Base-by-base conservation (phyloP, 2,888 invertebrate genomes). In the Dromius quadrimaculatus region DNA sequence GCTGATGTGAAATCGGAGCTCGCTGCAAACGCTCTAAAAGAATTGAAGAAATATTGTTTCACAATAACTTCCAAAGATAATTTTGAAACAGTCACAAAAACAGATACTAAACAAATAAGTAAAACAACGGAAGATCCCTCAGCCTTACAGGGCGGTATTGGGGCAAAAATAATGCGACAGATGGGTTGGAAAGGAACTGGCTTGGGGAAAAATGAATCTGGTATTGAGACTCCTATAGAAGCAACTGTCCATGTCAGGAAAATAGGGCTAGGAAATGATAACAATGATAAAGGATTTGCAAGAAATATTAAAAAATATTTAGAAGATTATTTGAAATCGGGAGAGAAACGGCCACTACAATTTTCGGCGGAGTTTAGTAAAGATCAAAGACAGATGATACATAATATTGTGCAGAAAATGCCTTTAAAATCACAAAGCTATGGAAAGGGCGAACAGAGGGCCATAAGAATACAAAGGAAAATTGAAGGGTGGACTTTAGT, bases 111-210 rank as follows among this genome's bases (percentile, higher is more conserved):
- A n/a, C 15, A 28, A 1, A 15, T 28, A 4, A 8, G 23, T 20
- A 64, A 23, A 41, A 17, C 23, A 23, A 20, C 3, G 15, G 17
- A 22, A 2, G 15, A 15, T 15, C 2, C 41, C 13, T 1, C 2
- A 1, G 15, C 1, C 1, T 2, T 36, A 5, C 41, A 38, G 3
- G 32, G 45, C 13, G 54, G 38, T 11, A 59, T 68, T 1, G 68
- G 68, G 2, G 41, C 57, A 11, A 68, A 68, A 68, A 68, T 68
- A 5, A 68, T 68, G 68, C 59, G 59, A 32, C 11, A 43, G 15
- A 68, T 68, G 68, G 68, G 68, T 5, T 68, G 68, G 68, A 41
- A 23, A 23, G 68, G 68, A 2, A 28, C 59, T 41, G 68, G 59
- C 1, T 22, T 68, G 4, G 68, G 68, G 1, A 68, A 68, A 59